These are phyloP conservation scores for Daubentonia madagascariensis DNA, from an alignment of 2,113 vertebrate genomes.

Conservation along the genomic window DNA sequence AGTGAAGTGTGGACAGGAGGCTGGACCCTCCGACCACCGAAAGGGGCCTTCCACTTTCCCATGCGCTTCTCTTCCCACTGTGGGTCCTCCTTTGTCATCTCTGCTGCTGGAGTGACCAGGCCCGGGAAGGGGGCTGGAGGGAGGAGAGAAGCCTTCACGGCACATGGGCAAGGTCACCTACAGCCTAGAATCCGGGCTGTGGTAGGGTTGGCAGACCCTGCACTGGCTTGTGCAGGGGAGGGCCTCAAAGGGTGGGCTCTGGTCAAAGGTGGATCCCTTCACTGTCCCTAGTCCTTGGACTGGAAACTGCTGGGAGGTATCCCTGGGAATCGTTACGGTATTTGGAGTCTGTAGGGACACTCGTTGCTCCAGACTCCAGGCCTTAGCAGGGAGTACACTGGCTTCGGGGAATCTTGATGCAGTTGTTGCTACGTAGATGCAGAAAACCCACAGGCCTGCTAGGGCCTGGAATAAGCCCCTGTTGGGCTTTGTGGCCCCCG, in stretches of 20 bases:
- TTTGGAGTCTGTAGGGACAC: background rate
- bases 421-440: background rate
- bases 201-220: background rate
- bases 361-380: background rate
- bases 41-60: background rate
- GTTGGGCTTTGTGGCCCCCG: background rate
- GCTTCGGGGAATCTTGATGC: background rate
- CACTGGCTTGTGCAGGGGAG: background rate
- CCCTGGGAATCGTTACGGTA: background rate
- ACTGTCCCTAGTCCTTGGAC: background rate
- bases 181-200: background rate
- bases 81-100: background rate
- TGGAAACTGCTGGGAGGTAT: background rate
- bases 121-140: background rate
- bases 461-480: background rate
- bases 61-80: accelerated
- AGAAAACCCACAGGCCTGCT: background rate
- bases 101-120: background rate
- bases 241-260: background rate
- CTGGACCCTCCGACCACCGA: background rate
- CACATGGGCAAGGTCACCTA: background rate
- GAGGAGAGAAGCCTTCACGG: background rate
- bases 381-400: background rate
- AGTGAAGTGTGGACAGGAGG: background rate
- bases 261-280: background rate